These are phyloP conservation scores for Macquaria australasica DNA, from an alignment of 2,113 vertebrate genomes.

Conservation along the genomic window DNA sequence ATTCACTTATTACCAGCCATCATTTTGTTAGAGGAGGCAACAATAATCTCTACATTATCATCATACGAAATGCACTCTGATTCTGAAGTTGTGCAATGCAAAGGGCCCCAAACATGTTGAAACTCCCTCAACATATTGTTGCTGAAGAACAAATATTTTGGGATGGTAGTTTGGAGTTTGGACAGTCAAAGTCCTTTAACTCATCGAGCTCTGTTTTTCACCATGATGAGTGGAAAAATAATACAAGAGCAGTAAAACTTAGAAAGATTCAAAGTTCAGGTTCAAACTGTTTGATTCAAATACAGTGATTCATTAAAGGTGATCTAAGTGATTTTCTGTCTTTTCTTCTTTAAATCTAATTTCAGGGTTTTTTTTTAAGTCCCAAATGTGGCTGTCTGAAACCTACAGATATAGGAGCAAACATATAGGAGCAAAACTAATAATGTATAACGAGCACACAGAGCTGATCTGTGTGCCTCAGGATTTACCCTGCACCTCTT, in stretches of 20 bases:
- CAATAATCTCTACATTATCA: neutral
- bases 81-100: neutral
- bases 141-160: constrained; percentile 37
- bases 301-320: neutral
- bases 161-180: constrained; percentile 10
- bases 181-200: constrained; percentile 16
- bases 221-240: neutral
- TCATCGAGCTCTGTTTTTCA: neutral
- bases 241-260: neutral
- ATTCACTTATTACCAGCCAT: neutral
- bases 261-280: neutral
- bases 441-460: no score
- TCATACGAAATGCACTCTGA: neutral
- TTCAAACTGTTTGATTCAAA: neutral
- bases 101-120: neutral
- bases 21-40: neutral
- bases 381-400: neutral
- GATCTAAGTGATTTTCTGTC: neutral
- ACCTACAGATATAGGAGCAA: neutral
- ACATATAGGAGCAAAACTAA: neutral
- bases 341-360: neutral
- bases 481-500: neutral
- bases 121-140: neutral
- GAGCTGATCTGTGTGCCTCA: neutral
- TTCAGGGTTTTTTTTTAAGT: no score